These are phyloP conservation scores for Brachypterus glaber DNA, from an alignment of 2,888 invertebrate genomes.

Conservation along the genomic window DNA sequence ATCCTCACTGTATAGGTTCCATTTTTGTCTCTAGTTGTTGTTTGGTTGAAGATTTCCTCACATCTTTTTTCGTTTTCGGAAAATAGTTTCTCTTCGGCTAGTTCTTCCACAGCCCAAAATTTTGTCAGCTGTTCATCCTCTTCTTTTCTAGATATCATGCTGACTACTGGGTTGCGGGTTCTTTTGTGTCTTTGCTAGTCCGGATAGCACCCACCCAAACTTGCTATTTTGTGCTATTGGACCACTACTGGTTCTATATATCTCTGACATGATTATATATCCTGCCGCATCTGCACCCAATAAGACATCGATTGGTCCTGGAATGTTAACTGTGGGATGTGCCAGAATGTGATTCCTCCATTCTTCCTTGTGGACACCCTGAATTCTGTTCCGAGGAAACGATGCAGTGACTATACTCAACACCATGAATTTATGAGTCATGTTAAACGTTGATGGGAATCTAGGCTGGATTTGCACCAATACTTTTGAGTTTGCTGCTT, in stretches of 20 bases:
- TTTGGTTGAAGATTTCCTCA: conserved; percentile 10
- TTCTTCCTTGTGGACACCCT: neutral
- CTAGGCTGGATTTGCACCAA: neutral
- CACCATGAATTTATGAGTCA: neutral
- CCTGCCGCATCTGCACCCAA: too few species aligned
- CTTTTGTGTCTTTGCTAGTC: neutral
- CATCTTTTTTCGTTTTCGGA: conserved; percentile 12
- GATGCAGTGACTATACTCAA: neutral
- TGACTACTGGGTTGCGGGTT: conserved; percentile 3
- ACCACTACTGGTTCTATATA: too few species aligned
- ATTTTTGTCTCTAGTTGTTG: conserved; percentile 2
- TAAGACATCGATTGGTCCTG: conserved; percentile 12
- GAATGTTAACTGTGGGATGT: conserved; percentile 9
- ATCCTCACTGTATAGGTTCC: conserved; percentile 14
- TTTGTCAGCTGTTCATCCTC: conserved; percentile 5
- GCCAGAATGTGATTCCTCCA: conserved; percentile 10
- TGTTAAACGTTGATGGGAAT: neutral
- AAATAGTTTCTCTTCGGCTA: neutral
- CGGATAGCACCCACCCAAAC: too few species aligned
- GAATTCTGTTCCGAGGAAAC: neutral
- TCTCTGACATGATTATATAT: too few species aligned
- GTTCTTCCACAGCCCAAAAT: conserved; percentile 14
- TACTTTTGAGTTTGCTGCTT: neutral
- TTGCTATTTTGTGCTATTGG: too few species aligned
- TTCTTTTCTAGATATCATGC: too few species aligned